Conservation (phyloP, 2,797 vertebrate genomes). For the Cryptoprocta ferox region DNA sequence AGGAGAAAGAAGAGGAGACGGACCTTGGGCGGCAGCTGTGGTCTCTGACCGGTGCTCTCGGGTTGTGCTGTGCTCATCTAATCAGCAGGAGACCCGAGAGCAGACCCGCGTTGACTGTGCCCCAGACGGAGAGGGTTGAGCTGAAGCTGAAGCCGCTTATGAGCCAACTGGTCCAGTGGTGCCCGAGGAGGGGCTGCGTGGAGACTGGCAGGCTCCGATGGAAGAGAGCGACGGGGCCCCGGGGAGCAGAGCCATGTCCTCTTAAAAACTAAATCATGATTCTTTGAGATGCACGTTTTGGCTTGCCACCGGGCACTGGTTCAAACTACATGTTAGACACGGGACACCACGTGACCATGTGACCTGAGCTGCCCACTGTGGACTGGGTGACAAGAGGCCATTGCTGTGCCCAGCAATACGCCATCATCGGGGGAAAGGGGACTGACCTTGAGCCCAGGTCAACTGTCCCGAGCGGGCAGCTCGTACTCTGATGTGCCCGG, state of each 20-base stretch:
- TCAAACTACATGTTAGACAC: accelerated
- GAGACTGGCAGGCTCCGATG: accelerated
- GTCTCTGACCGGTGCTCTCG: neutral
- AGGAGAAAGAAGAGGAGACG: neutral
- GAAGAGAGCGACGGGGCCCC: neutral
- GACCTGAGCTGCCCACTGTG: neutral
- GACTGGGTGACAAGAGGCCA: neutral
- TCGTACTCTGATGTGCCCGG: accelerated
- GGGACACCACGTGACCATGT: neutral
- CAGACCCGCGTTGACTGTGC: accelerated
- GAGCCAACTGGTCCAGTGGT: too few species aligned
- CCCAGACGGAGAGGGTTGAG: accelerated
- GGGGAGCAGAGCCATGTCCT: neutral
- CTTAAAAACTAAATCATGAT: neutral
- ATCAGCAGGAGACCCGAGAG: neutral
- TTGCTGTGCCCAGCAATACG: too few species aligned
- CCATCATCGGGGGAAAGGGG: too few species aligned
- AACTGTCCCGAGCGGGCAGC: neutral
- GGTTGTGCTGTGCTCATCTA: neutral
- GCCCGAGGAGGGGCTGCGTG: accelerated
- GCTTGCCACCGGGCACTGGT: neutral
- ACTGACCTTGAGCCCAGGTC: neutral
- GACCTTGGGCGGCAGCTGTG: accelerated
- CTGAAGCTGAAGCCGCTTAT: accelerated
- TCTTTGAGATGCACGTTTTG: neutral